Conservation (phyloP, 2,797 vertebrate genomes). For the Ispidina picta region DNA sequence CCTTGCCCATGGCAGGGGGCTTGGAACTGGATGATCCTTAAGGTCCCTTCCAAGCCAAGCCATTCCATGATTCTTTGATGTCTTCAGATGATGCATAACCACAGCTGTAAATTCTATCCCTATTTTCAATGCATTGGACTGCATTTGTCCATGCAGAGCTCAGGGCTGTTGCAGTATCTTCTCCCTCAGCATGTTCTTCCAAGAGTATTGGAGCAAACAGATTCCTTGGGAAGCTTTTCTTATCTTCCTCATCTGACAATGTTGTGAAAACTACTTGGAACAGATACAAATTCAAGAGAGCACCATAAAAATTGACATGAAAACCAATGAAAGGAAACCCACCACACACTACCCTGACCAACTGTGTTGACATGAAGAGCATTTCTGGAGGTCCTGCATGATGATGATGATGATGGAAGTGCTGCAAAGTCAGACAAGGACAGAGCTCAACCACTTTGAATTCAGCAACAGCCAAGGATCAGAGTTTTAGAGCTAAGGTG, state of each 20-base stretch:
- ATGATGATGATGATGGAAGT: background rate
- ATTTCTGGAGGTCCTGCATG: background rate
- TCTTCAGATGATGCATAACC: background rate
- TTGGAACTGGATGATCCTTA: too few relatives aligned
- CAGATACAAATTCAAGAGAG: background rate
- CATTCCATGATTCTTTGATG: too few relatives aligned
- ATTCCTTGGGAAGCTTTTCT: background rate
- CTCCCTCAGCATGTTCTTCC: background rate
- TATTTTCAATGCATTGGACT: background rate
- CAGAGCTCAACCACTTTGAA: background rate
- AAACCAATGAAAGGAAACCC: background rate
- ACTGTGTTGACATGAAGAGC: background rate
- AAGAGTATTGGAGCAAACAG: background rate
- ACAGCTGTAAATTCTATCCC: background rate
- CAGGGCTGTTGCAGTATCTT: background rate
- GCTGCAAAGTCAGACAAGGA: constrained; percentile 4
- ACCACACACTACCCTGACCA: background rate
- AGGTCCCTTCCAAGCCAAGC: too few relatives aligned
- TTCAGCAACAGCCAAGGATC: background rate
- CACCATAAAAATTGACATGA: background rate
- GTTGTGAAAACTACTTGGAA: background rate
- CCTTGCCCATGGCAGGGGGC: too few relatives aligned
- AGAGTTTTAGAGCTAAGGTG: background rate
- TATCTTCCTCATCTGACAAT: background rate
- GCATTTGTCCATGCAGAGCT: background rate